These are phyloP conservation scores for Cydia amplana DNA, from an alignment of 1,140 invertebrate genomes.

Conservation along the genomic window DNA sequence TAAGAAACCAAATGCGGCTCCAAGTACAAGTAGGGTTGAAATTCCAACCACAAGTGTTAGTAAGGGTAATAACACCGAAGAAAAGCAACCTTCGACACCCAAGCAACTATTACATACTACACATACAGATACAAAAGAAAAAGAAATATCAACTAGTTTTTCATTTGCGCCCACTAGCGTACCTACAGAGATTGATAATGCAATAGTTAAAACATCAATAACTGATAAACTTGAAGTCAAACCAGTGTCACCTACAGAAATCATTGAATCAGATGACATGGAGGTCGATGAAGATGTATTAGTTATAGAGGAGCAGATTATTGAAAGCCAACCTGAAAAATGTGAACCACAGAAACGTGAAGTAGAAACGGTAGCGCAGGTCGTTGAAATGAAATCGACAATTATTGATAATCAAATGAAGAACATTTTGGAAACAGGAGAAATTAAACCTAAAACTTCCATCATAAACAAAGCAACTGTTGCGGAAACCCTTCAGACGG, in stretches of 20 bases:
- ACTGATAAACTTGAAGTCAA: neutral
- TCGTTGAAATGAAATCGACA: neutral
- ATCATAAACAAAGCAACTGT: neutral
- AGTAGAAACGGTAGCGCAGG: neutral
- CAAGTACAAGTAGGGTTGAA: neutral
- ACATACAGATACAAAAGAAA: slow-evolving; percentile 17
- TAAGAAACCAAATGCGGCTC: neutral
- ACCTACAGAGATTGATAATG: neutral
- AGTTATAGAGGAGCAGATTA: slow-evolving; percentile 11
- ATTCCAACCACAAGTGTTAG: neutral
- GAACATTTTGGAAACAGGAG: neutral
- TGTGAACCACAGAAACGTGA: neutral
- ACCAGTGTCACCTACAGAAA: neutral
- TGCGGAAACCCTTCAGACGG: neutral
- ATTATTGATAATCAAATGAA: neutral
- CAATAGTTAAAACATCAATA: neutral
- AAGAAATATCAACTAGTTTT: slow-evolving; percentile 1
- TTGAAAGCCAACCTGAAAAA: neutral
- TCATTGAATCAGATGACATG: slow-evolving; percentile 19
- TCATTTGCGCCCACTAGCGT: neutral
- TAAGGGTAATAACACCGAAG: neutral
- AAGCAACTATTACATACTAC: neutral
- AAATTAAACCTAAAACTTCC: neutral
- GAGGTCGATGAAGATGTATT: slow-evolving; percentile 16
- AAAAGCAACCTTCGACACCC: neutral